Evolutionary conservation across 2,888 invertebrate species (phyloP).

Genomic region (Drosophila mimetica): DNA sequence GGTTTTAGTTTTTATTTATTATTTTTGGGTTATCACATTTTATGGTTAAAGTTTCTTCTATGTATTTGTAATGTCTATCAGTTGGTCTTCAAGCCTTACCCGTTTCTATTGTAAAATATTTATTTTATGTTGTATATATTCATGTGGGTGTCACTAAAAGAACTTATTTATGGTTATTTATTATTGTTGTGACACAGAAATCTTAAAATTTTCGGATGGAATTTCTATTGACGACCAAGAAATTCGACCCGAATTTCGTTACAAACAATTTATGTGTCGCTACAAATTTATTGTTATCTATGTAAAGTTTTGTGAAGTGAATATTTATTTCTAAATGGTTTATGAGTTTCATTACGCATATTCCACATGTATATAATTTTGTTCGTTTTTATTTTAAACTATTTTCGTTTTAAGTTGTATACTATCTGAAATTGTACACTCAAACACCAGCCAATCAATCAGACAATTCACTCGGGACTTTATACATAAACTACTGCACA

Average conservation of each 20-base stretch:
- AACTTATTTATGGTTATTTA: no score
- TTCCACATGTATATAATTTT: conserved; percentile 8
- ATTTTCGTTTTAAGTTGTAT: conserved; percentile 25
- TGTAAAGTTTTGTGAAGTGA: neutral
- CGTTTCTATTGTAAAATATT: conserved; percentile 19
- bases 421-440: conserved; percentile 49
- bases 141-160: neutral
- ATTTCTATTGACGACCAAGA: no score
- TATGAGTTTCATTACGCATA: neutral
- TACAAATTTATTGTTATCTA: neutral
- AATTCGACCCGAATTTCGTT: no score
- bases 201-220: no score
- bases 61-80: conserved; percentile 4
- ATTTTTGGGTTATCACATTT: conserved; percentile 55
- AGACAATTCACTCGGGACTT: conserved; percentile 25
- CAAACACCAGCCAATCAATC: conserved; percentile 68
- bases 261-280: no score
- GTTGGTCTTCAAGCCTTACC: neutral
- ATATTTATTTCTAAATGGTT: neutral
- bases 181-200: no score
- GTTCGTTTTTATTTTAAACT: conserved; percentile 8
- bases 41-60: conserved; percentile 24
- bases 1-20: conserved; percentile 60
- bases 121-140: conserved; percentile 19
- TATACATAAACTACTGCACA: conserved; percentile 14